Evolutionary conservation across 2,797 vertebrate genomes (phyloP).

Genomic region (Eulemur mongoz): DNA sequence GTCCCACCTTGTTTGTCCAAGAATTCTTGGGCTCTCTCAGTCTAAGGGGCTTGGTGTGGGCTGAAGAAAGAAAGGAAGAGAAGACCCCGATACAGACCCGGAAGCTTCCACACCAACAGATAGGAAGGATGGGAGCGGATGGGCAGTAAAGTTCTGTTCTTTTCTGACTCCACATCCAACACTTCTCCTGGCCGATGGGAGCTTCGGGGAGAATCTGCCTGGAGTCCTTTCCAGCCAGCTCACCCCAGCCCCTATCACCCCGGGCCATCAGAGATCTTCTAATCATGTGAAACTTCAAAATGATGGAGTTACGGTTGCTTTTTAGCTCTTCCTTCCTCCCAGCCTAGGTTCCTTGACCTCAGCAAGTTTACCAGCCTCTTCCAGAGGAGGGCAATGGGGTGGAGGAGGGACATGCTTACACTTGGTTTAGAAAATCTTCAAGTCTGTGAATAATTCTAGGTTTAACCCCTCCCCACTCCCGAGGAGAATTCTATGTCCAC

Average conservation of each 20-base stretch:
- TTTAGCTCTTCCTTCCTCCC: neutral
- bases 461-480: neutral
- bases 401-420: neutral
- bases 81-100: neutral
- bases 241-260: neutral
- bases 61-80: neutral
- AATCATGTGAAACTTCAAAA: neutral
- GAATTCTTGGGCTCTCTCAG: neutral
- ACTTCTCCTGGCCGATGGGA: neutral
- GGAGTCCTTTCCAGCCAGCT: neutral
- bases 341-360: neutral
- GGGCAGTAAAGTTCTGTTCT: neutral
- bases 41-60: neutral
- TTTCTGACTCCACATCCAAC: neutral
- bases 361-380: neutral
- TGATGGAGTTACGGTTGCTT: neutral
- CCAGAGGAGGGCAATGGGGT: neutral
- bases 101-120: neutral
- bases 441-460: neutral
- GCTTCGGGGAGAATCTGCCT: neutral
- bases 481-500: neutral
- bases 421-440: slow-evolving; percentile 31
- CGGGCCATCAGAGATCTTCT: neutral
- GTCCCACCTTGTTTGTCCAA: neutral
- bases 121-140: neutral